Evolutionary conservation across 2,888 invertebrate species (phyloP), one percentile per base, ranked within the genome.

Genomic region (Zygogramma bicolorata): DNA sequence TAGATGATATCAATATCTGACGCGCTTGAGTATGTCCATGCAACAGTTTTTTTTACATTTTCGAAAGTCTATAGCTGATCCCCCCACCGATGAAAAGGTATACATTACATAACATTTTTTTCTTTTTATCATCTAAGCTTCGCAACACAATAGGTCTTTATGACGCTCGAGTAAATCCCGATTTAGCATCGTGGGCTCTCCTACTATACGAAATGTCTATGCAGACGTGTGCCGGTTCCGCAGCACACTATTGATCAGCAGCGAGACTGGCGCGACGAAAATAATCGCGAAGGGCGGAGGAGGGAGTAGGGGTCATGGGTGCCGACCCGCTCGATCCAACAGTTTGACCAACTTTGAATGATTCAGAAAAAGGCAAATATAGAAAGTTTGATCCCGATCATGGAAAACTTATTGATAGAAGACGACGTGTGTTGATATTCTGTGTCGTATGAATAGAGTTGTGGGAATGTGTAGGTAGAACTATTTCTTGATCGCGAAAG

Each of bases 241-340:
- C 82, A 82, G 81, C 79, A 79, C 68, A 74, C 68, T 82, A 82
- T 82, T 78, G 82, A 82, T 82, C 79, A 80, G 81, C 62, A 79
- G 81, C 57, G 29, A n/a, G 67, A 63, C 59, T 65, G 49, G 49
- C 70, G 42, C 69, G 59, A 58, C 69, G 58, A 53, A 63, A 65
- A 63, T 67, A 27, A 62, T 62, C 49, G 62, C 71, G 57, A 49
- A 58, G 29, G 59, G 46, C 67, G 58, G 13, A 29, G 18, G 18
- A n/a, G 1, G 34, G 29, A 29, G 7, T 7, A 29, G 4, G 4
- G 29, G 7, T 7, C 29, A n/a, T n/a, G n/a, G n/a, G 4, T 29
- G 6, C 20, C 20, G 13, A 46, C 46, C 71, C 27, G 20, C 58
- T n/a, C 46, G 40, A 25, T 57, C 13, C 38, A 62, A 22, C 15